Base-by-base conservation (phyloP, 2,797 vertebrate genomes). In the Vireo griseus region DNA sequence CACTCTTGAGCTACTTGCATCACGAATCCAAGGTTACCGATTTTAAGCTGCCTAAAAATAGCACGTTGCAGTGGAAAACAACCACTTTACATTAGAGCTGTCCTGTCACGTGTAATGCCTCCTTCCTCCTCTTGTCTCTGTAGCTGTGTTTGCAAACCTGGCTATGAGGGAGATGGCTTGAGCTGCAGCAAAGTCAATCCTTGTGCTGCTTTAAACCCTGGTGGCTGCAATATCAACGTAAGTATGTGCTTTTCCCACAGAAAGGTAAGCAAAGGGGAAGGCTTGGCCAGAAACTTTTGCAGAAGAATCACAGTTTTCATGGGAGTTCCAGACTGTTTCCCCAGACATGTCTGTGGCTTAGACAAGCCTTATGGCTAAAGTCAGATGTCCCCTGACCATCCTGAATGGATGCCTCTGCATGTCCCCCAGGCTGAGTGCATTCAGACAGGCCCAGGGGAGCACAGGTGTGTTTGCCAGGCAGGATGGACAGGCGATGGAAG, bases 101-200 rank as follows among this genome's bases (percentile, higher is more conserved):
- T 28, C 54, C 44, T 93, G 42, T 59, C 54, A 31, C 0, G 0
- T 72, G 50, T 87, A 82, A 88, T 2, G 5, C 96, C 58, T 86
- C n/a, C 31, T 18, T 45, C 19, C 39, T 29, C 29, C 66, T 86
- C 87, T 51, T 68, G 50, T 66, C 72, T 62, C 85, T 73, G 7
- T 72, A 99, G 99, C 90, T 99, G 99, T 94, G 91, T 98, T 39
- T 99, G 99, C 97, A 99, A 98, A 90, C 92, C 97, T 47, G 99
- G 99, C 71, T 99, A 98, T 20, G 97, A 98, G 93, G 99, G 99
- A 6, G 98, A 99, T 16, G 99, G 99, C 25, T 96, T 97, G 62
- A 97, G 95, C 78, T 99, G 99, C 61, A 98, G 95, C 54, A 98
- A 98, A 93, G 88, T 52, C 3, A 98, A 99, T 92, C 98, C 98